These are phyloP conservation scores for Uropsilus gracilis DNA, from an alignment of 2,113 vertebrate genomes.

Conservation along the genomic window DNA sequence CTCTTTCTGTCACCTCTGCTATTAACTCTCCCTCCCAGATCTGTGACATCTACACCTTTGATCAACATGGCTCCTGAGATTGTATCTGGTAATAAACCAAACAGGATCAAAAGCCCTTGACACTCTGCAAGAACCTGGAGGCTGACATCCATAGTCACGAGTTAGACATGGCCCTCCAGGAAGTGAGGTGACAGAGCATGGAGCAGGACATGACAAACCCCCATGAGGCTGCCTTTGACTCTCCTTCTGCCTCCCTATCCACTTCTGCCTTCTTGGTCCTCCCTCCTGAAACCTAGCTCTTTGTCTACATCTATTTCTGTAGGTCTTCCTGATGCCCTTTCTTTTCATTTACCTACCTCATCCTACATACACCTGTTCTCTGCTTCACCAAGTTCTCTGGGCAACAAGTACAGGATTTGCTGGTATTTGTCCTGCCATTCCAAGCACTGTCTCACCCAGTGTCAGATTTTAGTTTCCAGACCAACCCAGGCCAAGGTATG, in stretches of 20 bases:
- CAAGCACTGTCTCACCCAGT: not conserved
- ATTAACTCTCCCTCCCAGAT: conserved; percentile 57
- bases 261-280: not conserved
- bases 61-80: conserved; percentile 38
- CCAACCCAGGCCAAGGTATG: conserved; percentile 23
- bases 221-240: not conserved
- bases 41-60: conserved; percentile 59
- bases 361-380: not conserved
- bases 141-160: not conserved
- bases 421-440: not conserved
- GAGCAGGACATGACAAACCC: not conserved
- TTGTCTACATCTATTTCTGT: not conserved
- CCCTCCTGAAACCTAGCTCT: not conserved
- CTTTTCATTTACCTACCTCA: not conserved
- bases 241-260: not conserved
- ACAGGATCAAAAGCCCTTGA: conserved; percentile 25
- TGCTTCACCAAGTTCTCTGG: not conserved
- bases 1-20: conserved; percentile 61
- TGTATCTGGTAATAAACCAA: conserved; percentile 61
- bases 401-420: not conserved
- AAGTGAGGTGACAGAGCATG: not conserved
- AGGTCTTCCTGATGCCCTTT: not conserved
- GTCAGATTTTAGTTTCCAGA: not conserved
- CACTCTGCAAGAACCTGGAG: not conserved
- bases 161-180: not conserved